These are phyloP conservation scores for Vanessa tameamea DNA, from an alignment of 1,140 invertebrate species.

Conservation along the genomic window DNA sequence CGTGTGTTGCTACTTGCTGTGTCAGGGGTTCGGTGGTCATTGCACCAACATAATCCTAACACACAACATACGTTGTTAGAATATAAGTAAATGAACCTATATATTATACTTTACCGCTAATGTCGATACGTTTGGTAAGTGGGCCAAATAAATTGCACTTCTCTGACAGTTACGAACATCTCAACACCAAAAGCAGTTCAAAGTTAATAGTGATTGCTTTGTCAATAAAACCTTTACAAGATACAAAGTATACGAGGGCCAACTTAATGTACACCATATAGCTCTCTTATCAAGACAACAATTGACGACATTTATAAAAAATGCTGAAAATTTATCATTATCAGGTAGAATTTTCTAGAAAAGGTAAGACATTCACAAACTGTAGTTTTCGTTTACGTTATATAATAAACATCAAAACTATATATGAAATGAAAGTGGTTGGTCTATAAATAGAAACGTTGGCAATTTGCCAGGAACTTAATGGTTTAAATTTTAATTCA, in stretches of 20 bases:
- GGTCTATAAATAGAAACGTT: slow-evolving; percentile 16
- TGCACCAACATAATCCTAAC: too few relatives aligned
- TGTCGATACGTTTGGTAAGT: not conserved
- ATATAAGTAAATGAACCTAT: too few relatives aligned
- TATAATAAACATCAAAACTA: slow-evolving; percentile 2
- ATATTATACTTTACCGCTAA: too few relatives aligned
- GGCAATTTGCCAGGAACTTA: slow-evolving; percentile 16
- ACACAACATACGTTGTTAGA: too few relatives aligned
- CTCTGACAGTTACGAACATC: slow-evolving; percentile 14
- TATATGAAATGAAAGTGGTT: slow-evolving; percentile 13
- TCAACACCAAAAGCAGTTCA: slow-evolving; percentile 6
- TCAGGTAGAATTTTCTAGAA: too few relatives aligned
- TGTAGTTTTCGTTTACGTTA: not conserved
- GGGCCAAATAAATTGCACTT: slow-evolving; percentile 9
- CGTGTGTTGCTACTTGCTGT: too few relatives aligned
- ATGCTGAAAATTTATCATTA: too few relatives aligned
- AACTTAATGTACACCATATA: too few relatives aligned
- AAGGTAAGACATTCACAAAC: not conserved
- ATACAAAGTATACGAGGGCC: too few relatives aligned
- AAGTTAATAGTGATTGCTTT: slow-evolving; percentile 14
- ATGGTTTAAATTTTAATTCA: slow-evolving; percentile 9
- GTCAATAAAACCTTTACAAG: slow-evolving; percentile 13
- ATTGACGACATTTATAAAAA: too few relatives aligned
- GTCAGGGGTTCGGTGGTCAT: too few relatives aligned
- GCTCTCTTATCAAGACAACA: too few relatives aligned